Evolutionary conservation across 2,888 invertebrate species (phyloP).

Genomic region (Napeogenes sylphis): DNA sequence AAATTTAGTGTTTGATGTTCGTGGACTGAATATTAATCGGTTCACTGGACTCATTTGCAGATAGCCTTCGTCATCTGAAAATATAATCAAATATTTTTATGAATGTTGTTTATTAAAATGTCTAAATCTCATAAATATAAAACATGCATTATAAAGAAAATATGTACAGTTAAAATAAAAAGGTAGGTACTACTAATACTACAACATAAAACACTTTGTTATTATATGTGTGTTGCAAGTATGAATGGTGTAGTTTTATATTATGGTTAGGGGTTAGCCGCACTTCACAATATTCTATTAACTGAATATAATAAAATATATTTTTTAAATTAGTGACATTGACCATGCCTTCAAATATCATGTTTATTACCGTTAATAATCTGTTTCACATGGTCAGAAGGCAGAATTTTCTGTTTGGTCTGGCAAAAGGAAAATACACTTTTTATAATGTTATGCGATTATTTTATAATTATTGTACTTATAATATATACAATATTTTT

Average conservation of each 20-base stretch:
- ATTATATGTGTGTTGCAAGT: neutral
- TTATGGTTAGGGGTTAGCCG: neutral
- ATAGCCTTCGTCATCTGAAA: constrained; percentile 76
- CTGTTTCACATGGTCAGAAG: constrained; percentile 46
- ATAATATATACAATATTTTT: no score
- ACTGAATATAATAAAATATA: neutral
- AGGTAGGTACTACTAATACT: neutral
- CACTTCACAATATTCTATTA: neutral
- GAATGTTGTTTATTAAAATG: constrained; percentile 2
- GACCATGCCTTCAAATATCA: constrained; percentile 29
- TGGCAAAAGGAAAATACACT: constrained; percentile 48
- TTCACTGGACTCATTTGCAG: constrained; percentile 78
- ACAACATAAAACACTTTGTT: neutral
- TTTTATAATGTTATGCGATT: no score
- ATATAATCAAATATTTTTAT: constrained; percentile 8
- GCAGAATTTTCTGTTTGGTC: constrained; percentile 55
- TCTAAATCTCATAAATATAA: neutral
- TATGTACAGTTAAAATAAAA: constrained; percentile 3
- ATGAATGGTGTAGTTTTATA: neutral
- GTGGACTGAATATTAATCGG: constrained; percentile 76
- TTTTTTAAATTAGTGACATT: constrained; percentile 30
- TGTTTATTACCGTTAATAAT: constrained; percentile 44
- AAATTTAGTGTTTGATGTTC: constrained; percentile 64
- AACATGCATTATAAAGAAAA: constrained; percentile 12
- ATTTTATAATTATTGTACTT: no score